These are phyloP conservation scores for Aphis craccivora DNA, from an alignment of 1,140 invertebrate species.

Conservation along the genomic window DNA sequence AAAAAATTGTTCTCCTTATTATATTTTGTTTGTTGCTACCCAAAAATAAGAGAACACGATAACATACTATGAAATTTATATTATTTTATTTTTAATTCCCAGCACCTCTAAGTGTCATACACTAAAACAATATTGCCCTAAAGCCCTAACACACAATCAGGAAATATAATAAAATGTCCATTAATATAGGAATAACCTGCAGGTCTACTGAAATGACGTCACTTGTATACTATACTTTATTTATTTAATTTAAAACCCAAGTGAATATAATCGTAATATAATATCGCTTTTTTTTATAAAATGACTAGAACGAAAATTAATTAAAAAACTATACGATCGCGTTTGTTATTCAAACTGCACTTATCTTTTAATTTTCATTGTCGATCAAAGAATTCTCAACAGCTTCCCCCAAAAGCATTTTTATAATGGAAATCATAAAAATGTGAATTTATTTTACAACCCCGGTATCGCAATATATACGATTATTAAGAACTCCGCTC, in stretches of 20 bases:
- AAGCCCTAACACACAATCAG: background rate
- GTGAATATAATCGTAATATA: background rate
- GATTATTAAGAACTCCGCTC: background rate
- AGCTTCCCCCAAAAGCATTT: background rate
- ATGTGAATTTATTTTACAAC: background rate
- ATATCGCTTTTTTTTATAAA: background rate
- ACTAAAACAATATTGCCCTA: background rate
- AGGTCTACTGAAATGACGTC: background rate
- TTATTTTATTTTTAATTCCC: background rate
- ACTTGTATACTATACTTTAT: background rate
- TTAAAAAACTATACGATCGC: background rate
- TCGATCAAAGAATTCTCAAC: background rate
- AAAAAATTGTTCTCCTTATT: background rate
- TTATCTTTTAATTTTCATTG: conserved; percentile 30
- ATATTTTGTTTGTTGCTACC: background rate
- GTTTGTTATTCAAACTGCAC: background rate
- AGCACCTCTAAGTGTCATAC: background rate
- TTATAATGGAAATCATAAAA: conserved; percentile 35
- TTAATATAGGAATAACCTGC: background rate
- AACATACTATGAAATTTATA: background rate
- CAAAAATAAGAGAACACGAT: background rate
- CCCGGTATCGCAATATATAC: background rate
- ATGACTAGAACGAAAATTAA: background rate
- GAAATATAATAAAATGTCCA: background rate
- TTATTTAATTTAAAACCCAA: background rate